phyloP scores from a whole-genome alignment of 2,113 vertebrate genomes.

The Chloebia gouldiae region DNA sequence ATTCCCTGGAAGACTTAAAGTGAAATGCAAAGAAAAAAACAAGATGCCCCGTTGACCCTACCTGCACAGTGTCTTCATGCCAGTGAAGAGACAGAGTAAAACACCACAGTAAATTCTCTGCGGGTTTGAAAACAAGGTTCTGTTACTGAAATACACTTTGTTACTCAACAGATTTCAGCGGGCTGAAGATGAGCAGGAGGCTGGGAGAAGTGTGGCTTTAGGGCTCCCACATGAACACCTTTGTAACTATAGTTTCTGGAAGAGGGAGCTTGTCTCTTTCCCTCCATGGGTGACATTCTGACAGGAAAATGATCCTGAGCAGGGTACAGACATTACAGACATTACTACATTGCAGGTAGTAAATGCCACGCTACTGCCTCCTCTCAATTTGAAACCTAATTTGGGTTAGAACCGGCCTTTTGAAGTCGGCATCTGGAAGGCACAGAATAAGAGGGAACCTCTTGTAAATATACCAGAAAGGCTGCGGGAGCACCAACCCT shows the following conservation, averaged over 20 bases:
- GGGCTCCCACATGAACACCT: background rate
- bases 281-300: background rate
- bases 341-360: background rate
- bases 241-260: background rate
- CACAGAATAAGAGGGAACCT: background rate
- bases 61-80: background rate
- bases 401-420: background rate
- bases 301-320: background rate
- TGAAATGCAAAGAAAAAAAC: background rate
- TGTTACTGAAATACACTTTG: background rate
- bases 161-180: background rate
- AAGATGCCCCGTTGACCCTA: background rate
- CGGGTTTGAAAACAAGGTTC: background rate
- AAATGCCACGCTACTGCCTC: background rate
- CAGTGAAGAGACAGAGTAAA: background rate
- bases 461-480: background rate
- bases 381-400: background rate
- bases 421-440: background rate
- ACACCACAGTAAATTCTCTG: background rate
- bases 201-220: background rate
- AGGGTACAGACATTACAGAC: background rate
- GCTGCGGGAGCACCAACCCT: background rate
- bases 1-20: slow-evolving; percentile 5
- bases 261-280: background rate
- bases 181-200: background rate